Evolutionary conservation across 2,888 invertebrate genomes (phyloP), one percentile per base, ranked within the genome.

Genomic region (Pandemis cinnamomeana): DNA sequence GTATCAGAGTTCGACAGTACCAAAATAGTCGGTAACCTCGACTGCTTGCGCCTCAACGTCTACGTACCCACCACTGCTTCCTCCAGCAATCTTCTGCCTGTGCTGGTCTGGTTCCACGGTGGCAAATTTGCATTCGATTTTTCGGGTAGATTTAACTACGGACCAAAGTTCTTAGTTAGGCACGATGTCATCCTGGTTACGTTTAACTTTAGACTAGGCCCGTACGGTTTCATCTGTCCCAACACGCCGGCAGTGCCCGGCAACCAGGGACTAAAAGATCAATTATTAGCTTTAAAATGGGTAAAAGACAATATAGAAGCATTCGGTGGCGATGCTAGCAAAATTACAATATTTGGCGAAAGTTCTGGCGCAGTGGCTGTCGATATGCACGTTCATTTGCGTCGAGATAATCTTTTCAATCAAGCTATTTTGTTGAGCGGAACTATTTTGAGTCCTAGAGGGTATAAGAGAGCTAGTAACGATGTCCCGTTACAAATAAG

Each of bases 191-290:
- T 91, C 67, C 76, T 89, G 51, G 87, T 91, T 0, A 87, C 88
- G 2, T 41, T 90, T 0, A 91, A 91, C 75, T 91, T 91, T 62
- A 82, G 91, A 10, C n/a, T 90, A 0, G 89, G 89, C 0, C 85
- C 87, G 0, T 91, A 89, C 67, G 91, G 91, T 5, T 91, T 91
- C 69, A 87, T 91, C 86, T 89, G 89, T 70, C 78, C 90, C 0
- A 83, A 87, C 36, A 84, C 78, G 0, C 81, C 85, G 0, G 80
- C 83, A n/a, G 78, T 89, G 11, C 85, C 89, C 0, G 91, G 90
- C 0, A 91, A 91, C 72, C 89, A 89, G 76, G 91, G 89, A 0
- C 72, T 91, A 0, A 91, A 89, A 76, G 91, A 91, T 75, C 90
- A 90, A 77, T 64, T 80, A 7, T 69, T 81, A 53, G 91, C 89